phyloP scores from a whole-genome alignment of 1,140 invertebrate species.

The Bombus cullumanus region DNA sequence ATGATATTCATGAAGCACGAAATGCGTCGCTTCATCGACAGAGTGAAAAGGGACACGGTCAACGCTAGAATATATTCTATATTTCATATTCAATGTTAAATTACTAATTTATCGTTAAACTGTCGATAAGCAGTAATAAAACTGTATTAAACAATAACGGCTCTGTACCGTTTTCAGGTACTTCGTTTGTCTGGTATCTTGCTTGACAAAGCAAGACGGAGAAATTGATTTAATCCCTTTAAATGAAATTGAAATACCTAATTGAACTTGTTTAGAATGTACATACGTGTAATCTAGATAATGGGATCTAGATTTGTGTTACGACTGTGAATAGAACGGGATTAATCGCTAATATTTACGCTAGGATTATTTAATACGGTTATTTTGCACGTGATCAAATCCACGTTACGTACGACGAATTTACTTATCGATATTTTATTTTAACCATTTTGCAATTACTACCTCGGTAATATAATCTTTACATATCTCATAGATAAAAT shows the following conservation, averaged over 20 bases:
- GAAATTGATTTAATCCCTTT: no score
- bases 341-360: neutral
- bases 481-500: no score
- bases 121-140: neutral
- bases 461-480: no score
- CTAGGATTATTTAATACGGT: neutral
- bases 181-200: neutral
- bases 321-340: neutral
- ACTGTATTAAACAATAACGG: neutral
- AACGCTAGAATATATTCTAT: conserved; percentile 1
- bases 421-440: no score
- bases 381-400: neutral
- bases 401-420: neutral
- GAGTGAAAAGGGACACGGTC: conserved; percentile 6
- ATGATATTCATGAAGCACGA: neutral
- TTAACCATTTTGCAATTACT: no score
- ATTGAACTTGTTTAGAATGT: neutral
- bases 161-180: neutral
- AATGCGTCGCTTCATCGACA: neutral
- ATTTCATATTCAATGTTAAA: neutral
- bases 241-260: neutral
- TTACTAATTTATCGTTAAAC: neutral
- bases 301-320: neutral
- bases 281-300: neutral
- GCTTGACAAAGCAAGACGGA: neutral